A percentile compares a stretch with the other conserved stretches of the same genome.
Conservation (phyloP, 2,113 vertebrate genomes). For the Leptocoma aspasia region DNA sequence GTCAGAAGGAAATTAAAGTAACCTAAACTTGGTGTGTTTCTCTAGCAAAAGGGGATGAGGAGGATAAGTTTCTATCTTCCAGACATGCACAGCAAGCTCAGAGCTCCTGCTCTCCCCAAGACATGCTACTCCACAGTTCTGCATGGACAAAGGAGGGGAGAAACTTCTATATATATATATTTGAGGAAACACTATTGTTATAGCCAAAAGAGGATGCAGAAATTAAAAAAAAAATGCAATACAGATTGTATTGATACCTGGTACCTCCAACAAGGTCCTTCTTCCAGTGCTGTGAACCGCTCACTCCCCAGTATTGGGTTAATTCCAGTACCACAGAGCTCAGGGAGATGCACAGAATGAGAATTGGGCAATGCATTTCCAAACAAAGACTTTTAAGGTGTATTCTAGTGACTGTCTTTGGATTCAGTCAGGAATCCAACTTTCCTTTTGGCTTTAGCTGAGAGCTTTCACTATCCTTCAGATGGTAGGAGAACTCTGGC, state of each 20-base stretch:
- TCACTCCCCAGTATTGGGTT: background rate
- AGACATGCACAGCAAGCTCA: background rate
- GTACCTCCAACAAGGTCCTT: background rate
- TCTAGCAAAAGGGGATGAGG: background rate
- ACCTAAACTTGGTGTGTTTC: background rate
- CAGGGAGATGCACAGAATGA: background rate
- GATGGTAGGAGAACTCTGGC: background rate
- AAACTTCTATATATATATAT: rapidly evolving
- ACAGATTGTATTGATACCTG: background rate
- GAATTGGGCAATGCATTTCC: background rate
- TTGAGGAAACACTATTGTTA: background rate
- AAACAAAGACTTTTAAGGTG: background rate
- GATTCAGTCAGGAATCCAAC: background rate
- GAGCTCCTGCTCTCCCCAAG: background rate
- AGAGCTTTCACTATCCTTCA: background rate
- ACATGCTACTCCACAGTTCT: background rate
- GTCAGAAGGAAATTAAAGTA: background rate
- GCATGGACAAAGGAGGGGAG: background rate
- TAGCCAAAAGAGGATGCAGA: background rate
- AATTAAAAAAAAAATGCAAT: background rate
- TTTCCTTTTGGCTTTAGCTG: background rate
- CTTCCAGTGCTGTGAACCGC: background rate
- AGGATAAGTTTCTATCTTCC: background rate
- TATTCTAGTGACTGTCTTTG: background rate
- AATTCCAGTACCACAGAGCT: background rate